Evolutionary conservation across 2,113 vertebrate genomes (phyloP), one percentile per base, ranked within the genome.

Genomic region (Aleadryas rufinucha): DNA sequence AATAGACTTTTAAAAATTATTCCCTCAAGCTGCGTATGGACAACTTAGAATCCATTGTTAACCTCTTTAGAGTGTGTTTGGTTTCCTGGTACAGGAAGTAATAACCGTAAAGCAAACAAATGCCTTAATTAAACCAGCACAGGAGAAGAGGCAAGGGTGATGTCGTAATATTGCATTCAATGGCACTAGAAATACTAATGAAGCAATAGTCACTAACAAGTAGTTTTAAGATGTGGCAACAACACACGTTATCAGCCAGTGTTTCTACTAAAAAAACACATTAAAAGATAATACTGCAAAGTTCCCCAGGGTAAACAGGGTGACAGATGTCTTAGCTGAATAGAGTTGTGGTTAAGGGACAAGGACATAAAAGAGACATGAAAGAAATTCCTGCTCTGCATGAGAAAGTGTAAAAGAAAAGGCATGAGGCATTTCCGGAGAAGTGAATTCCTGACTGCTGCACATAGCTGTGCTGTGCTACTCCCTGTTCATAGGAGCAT

Each of bases 1-100:
- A 84, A 92, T 68, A 42, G 52, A 49, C 52, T 79, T 87, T 8
- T 4, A 53, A 89, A 91, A 79, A 91, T 56, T 76, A 89, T 69
- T 95, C 87, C 87, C 87, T 87, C 30, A 87, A 82, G 93, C 53
- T 85, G 42, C 44, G 45, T 87, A 77, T 59, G 37, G 64, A 54
- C 0, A 2, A 77, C 87, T 92, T 83, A 86, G 52, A 65, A 93
- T 87, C 61, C 14, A n/a, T 84, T 94, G 70, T 91, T 93, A 96
- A 72, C 53, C 42, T 96, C 69, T 76, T 95, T 33, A 89, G 77
- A 89, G 50, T 12, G 37, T 89, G 65, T 76, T 91, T 83, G 28
- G 63, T 77, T 96, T 96, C 96, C 87, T 93, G 84, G 30, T 66
- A 86, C 78, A 93, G 96, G 89, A 97, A 96, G 78, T 88, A 97